A percentile compares a stretch with the other conserved stretches of the same genome.
Evolutionary conservation across 2,113 vertebrate species (phyloP).

Genomic region (Tychaedon coryphoeus): DNA sequence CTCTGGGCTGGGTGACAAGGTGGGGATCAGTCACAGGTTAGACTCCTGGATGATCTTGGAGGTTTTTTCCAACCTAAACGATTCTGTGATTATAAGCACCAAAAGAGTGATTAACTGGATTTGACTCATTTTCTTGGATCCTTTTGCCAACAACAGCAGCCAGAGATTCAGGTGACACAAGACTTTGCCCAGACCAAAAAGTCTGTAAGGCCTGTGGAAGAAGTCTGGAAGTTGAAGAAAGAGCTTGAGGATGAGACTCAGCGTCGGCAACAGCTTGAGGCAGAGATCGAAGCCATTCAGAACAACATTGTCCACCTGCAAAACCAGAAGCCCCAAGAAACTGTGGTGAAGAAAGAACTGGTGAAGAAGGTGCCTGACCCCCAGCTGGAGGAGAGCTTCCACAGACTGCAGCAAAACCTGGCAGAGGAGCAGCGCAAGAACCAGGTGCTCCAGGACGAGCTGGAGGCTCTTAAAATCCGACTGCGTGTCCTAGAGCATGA

Average conservation of each 20-base stretch:
- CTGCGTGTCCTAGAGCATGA: slow-evolving; percentile 82
- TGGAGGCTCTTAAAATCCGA: slow-evolving; percentile 80
- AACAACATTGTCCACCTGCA: slow-evolving; percentile 86
- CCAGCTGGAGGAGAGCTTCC: slow-evolving; percentile 85
- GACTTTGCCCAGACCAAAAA: slow-evolving; percentile 66
- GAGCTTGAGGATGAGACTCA: slow-evolving; percentile 89
- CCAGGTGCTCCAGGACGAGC: slow-evolving; percentile 83
- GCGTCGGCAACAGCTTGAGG: slow-evolving; percentile 87
- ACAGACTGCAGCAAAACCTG: slow-evolving; percentile 85
- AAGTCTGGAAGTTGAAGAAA: slow-evolving; percentile 87
- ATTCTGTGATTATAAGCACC: neutral
- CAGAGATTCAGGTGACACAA: slow-evolving; percentile 71
- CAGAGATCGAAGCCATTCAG: slow-evolving; percentile 83
- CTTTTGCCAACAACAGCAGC: slow-evolving; percentile 77
- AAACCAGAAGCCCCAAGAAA: slow-evolving; percentile 87
- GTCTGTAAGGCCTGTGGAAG: slow-evolving; percentile 65
- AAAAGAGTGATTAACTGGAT: neutral
- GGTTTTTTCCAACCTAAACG: neutral
- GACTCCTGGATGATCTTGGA: neutral
- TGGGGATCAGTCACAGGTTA: neutral
- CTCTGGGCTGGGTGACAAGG: neutral
- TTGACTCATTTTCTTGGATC: neutral
- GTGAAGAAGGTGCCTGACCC: slow-evolving; percentile 92
- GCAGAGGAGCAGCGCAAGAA: slow-evolving; percentile 87
- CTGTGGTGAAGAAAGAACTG: slow-evolving; percentile 86